Base-by-base conservation (phyloP, 2,113 vertebrate species). In the Brienomyrus brachyistius region DNA sequence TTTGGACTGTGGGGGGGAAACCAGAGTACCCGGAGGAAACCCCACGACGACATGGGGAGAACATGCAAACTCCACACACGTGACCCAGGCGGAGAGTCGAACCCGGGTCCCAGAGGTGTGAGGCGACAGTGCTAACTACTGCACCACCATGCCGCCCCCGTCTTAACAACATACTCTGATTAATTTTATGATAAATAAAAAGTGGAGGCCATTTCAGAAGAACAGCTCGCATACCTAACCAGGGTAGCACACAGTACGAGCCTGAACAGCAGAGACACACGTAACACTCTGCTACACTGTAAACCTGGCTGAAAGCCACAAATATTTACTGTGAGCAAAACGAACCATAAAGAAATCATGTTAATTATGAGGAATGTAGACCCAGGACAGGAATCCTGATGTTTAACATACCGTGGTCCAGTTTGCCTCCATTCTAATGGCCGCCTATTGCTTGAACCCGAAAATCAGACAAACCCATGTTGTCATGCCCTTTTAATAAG, bases 401-500 rank as follows among this genome's bases (percentile, higher is more conserved):
- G 89, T 82, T 94, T 93, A 94, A 54, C 93, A 94, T 95, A 66
- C 90, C 90, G 77, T 86, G 4, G 45, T n/a, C n/a, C 48, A 86
- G n/a, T 27, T 27, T 48, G 9, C 90, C 91, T 82, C 89, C 35
- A 93, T 89, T 89, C 90, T 92, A 94, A 94, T 87, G 91, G 92
- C 90, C 91, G 90, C 90, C 90, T 91, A 87, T 87, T 82, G 92
- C 91, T 88, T 92, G 89, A 92, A 94, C 93, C 94, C 10, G 91
- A 47, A 90, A 21, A 86, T 94, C 92, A 94, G 83, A 90, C 92
- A 93, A 90, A 91, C 91, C 92, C 88, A 90, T 0, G 54, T 89
- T 90, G 92, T 92, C 91, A 88, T 93, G 92, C 89, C 45, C 90
- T 88, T 89, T 94, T 95, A 94, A 94, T 93, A 94, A 94, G 90